Evolutionary conservation across 2,888 invertebrate genomes (phyloP), one percentile per base, ranked within the genome.

Genomic region (Acrocyrtus sp.): DNA sequence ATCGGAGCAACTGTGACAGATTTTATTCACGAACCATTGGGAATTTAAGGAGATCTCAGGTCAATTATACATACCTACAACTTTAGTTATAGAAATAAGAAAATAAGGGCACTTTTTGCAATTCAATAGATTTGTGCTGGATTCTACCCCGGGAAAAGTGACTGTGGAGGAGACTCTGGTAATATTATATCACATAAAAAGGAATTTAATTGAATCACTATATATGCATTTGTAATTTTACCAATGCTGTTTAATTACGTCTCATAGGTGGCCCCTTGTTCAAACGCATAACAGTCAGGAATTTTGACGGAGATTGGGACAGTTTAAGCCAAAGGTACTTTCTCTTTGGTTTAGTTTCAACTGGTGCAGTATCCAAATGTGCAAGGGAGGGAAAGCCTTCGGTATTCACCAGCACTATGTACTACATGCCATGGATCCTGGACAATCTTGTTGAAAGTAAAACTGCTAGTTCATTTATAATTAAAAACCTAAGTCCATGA

Each of bases 1-100:
- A 62, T 6, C 61, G 76, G 12, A 74, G 74, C 53, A 75, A 73
- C 29, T 79, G 79, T 26, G 70, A 79, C 24, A 50, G 79, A 15
- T 78, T 77, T 22, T 79, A 72, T 27, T 72, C 72, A 1, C 39
- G 76, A 17, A 45, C 63, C 19, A 75, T 73, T 12, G 79, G 79
- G 34, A 73, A 76, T 41, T 24, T 79, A 8, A 27, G 61, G n/a
- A 73, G 57, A 53, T 76, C 76, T 27, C 74, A 77, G 47, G 77
- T 79, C 57, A 56, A 51, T 41, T 8, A 43, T 17, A 19, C 17
- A 21, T 22, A 48, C 47, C 12, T n/a, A 6, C 12, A 56, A 17
- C 6, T 24, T 51, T 22, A 51, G 8, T 12, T 43, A 12, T 51
- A 15, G 19, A n/a, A 48, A 12, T 26, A 6, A 4, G n/a, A 29